Conservation (phyloP, 2,113 vertebrate genomes). For the Promerops cafer region DNA sequence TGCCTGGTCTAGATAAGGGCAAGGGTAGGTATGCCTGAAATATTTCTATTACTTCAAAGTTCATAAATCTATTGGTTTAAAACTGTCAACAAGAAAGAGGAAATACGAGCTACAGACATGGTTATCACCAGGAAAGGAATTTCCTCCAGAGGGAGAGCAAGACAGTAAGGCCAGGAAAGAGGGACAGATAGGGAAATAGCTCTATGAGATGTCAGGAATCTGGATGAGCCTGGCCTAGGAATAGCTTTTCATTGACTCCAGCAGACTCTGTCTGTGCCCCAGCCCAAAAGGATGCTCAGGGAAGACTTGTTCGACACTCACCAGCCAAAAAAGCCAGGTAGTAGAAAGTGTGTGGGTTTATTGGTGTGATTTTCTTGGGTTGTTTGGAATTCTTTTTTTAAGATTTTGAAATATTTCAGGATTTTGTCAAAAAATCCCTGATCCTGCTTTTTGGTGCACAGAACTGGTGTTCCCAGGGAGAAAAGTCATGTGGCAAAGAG, state of each 20-base stretch:
- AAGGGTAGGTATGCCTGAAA: conserved; percentile 51
- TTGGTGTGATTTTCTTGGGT: not conserved
- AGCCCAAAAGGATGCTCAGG: not conserved
- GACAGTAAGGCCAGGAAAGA: conserved; percentile 41
- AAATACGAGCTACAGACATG: conserved; percentile 59
- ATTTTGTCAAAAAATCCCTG: not conserved
- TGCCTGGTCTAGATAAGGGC: conserved; percentile 45
- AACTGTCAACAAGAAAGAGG: conserved; percentile 65
- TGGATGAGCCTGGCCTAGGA: not conserved
- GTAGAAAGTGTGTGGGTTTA: not conserved
- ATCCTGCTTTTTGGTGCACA: not conserved
- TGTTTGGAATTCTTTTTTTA: not conserved
- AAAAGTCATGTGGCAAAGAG: not conserved
- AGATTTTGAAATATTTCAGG: not conserved
- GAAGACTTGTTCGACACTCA: not conserved
- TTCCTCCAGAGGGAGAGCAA: conserved; percentile 57
- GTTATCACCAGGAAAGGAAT: conserved; percentile 64
- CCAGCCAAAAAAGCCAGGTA: not conserved
- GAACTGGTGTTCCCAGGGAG: not conserved
- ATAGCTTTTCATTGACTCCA: not conserved
- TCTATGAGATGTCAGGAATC: conserved; percentile 8
- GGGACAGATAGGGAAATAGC: conserved; percentile 49
- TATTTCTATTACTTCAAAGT: conserved; percentile 66
- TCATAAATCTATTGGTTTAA: conserved; percentile 68
- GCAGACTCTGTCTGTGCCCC: not conserved